A percentile compares a stretch with the other conserved stretches of the same genome.
Conservation (phyloP, 2,888 invertebrate species). For the Folsomia manolachei region DNA sequence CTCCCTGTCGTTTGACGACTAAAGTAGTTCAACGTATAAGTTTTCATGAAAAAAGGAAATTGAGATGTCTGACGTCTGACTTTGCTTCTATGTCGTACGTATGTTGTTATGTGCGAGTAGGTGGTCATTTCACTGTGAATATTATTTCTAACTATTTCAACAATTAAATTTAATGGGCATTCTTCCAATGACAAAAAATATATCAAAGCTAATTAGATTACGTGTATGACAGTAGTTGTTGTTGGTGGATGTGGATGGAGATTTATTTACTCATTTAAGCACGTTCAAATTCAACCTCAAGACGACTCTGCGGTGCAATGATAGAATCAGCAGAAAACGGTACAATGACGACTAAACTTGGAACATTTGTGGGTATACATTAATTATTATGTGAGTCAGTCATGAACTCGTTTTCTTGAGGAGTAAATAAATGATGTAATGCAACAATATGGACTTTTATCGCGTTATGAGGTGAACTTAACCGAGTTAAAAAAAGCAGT, state of each 20-base stretch:
- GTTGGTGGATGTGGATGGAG: background rate
- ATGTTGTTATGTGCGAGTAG: background rate
- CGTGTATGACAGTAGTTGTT: no score
- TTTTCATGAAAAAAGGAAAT: background rate
- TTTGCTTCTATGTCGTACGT: background rate
- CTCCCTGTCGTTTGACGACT: background rate
- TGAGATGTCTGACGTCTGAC: background rate
- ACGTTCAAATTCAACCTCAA: background rate
- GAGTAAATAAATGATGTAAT: background rate
- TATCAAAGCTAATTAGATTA: background rate
- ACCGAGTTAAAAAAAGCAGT: conserved; percentile 6
- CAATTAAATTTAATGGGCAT: conserved; percentile 4
- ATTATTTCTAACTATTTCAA: background rate
- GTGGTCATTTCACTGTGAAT: background rate
- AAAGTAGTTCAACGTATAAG: background rate
- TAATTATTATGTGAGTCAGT: background rate
- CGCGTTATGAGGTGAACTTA: background rate
- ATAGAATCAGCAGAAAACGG: background rate
- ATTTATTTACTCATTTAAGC: conserved; percentile 8
- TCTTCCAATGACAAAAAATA: background rate
- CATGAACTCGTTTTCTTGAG: background rate
- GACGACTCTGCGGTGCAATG: background rate
- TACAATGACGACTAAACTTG: background rate
- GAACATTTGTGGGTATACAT: background rate
- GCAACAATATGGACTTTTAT: no score